A percentile compares a stretch with the other conserved stretches of the same genome.
phyloP scores from a whole-genome alignment of 2,888 invertebrate species.

The Subacronicta megacephala region DNA sequence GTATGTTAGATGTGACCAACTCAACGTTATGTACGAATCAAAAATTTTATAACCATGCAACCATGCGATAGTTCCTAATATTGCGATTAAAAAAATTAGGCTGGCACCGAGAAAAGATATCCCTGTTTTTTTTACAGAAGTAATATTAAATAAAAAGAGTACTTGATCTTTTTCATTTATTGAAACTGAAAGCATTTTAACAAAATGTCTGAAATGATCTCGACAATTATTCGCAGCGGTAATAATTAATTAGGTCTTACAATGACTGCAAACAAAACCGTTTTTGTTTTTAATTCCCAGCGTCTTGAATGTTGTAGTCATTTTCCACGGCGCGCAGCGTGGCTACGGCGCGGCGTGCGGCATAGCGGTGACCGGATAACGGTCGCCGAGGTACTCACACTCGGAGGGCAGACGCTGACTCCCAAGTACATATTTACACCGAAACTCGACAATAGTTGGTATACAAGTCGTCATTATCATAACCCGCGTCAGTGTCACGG shows the following conservation, averaged over 20 bases:
- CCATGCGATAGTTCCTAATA: slow-evolving; percentile 19
- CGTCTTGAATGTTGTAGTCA: slow-evolving; percentile 69
- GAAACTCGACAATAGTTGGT: slow-evolving; percentile 68
- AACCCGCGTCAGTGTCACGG: slow-evolving; percentile 85
- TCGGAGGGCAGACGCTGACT: slow-evolving; percentile 72
- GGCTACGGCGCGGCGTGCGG: slow-evolving; percentile 62
- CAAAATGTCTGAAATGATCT: slow-evolving; percentile 26
- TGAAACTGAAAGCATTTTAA: slow-evolving; percentile 37
- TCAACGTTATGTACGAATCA: slow-evolving; percentile 30
- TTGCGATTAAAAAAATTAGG: no score
- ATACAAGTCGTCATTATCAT: slow-evolving; percentile 78
- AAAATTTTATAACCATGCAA: slow-evolving; percentile 35
- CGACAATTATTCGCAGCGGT: slow-evolving; percentile 20
- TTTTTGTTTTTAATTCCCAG: slow-evolving; percentile 71
- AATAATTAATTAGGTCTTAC: slow-evolving; percentile 31
- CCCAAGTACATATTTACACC: slow-evolving; percentile 66
- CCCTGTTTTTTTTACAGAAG: slow-evolving; percentile 2
- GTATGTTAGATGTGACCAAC: slow-evolving; percentile 27
- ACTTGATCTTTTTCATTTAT: slow-evolving; percentile 10
- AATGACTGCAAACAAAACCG: slow-evolving; percentile 61
- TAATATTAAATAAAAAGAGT: slow-evolving; percentile 5
- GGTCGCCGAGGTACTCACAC: slow-evolving; percentile 78
- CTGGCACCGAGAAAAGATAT: not conserved
- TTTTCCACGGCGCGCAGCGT: slow-evolving; percentile 67
- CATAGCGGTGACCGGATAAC: slow-evolving; percentile 86